phyloP scores from a whole-genome alignment of 2,113 vertebrate species.

The Tylochromis polylepis region DNA sequence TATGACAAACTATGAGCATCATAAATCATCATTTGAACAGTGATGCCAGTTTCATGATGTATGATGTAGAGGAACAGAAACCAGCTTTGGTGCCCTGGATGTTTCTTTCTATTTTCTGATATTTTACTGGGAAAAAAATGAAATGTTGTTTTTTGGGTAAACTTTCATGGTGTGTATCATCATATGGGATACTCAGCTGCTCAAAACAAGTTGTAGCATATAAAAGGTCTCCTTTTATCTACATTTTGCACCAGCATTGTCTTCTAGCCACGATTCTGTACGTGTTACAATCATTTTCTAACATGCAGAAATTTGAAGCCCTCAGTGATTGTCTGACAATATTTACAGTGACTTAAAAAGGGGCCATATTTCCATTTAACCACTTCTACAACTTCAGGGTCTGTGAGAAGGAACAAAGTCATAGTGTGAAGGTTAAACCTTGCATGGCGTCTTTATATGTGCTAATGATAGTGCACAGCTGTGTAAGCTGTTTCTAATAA shows the following conservation, averaged over 20 bases:
- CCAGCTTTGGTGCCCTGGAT: background rate
- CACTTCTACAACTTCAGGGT: background rate
- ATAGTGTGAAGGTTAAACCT: background rate
- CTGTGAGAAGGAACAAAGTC: background rate
- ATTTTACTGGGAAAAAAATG: background rate
- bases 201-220: background rate
- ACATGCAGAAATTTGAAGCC: background rate
- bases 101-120: background rate
- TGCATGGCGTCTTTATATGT: background rate
- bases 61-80: background rate
- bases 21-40: background rate
- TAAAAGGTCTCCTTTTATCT: background rate
- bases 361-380: background rate
- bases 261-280: background rate
- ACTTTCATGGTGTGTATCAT: background rate
- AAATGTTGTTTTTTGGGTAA: background rate
- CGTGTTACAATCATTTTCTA: background rate
- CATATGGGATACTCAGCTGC: background rate
- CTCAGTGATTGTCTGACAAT: background rate
- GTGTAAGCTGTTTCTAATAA: background rate
- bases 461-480: background rate
- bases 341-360: background rate
- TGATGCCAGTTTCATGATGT: background rate
- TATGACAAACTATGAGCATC: background rate
- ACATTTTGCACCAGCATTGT: background rate